Evolutionary conservation across 2,797 vertebrate genomes (phyloP), one percentile per base, ranked within the genome.

Genomic region (Siniperca scherzeri): DNA sequence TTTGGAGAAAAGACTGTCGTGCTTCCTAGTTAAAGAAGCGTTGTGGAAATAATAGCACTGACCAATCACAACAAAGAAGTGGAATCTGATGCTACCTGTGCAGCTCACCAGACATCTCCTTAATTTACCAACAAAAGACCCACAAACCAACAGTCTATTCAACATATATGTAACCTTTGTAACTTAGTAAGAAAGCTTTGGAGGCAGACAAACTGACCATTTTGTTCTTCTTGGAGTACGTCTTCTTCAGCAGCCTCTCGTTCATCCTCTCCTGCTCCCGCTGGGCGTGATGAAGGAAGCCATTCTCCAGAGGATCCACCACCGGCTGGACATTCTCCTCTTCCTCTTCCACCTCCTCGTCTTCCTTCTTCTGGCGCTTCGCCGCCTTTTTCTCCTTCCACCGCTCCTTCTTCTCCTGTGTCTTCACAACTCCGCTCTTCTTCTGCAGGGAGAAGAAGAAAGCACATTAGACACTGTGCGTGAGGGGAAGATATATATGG

Each of bases 401-500:
- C 66, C 97, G 96, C 91, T 98, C 97, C 91, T 98, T 98, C 88
- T 97, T 95, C 88, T 98, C 97, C 36, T 97, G 97, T 52, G 96
- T 95, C 95, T 98, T 98, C 91, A 98, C 90, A 0, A 96, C 95
- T 87, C 96, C 96, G n/a, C 97, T 95, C 94, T 97, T 99, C 97
- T 98, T 97, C 77, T 96, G 78, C 38, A 44, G 11, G 25, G 25
- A 77, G 53, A 80, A 27, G 60, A 53, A 65, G 22, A 67, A 22
- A 83, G 27, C 22, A 17, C 6, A 27, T 89, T 70, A 80, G 17
- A 48, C 5, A 9, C 21, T 2, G 74, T 30, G 5, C 6, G 4
- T 46, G 22, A 11, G 11, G 44, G 25, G 7, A 55, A 62, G 21
- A 57, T 38, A 22, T 30, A 25, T 2, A 57, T 33, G 2, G 12